Conservation (phyloP, 2,797 vertebrate genomes). For the Gymnothorax reevesii region DNA sequence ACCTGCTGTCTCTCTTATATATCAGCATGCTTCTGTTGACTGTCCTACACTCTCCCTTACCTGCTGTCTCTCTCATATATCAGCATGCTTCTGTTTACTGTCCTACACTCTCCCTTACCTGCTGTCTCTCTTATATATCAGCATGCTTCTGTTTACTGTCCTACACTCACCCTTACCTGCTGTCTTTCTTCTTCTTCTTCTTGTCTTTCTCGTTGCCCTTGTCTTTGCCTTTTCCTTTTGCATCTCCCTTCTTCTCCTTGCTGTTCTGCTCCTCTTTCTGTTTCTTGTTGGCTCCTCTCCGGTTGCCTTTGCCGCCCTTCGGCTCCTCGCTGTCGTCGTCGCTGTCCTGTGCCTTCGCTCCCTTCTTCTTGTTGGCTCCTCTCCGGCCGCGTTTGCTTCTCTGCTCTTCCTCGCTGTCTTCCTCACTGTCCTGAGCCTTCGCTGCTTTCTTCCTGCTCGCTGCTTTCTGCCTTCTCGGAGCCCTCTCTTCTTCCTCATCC, state of each 20-base stretch:
- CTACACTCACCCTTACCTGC: slow-evolving; percentile 42
- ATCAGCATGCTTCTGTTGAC: too few species aligned
- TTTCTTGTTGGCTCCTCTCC: slow-evolving; percentile 55
- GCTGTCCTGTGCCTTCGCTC: slow-evolving; percentile 59
- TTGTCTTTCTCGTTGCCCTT: slow-evolving; percentile 42
- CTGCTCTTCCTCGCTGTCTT: slow-evolving; percentile 58
- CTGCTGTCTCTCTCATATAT: too few species aligned
- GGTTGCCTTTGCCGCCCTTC: slow-evolving; percentile 56
- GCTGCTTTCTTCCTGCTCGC: slow-evolving; percentile 48
- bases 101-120: too few species aligned
- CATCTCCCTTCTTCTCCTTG: slow-evolving; percentile 67
- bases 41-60: too few species aligned
- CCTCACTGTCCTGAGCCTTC: slow-evolving; percentile 59
- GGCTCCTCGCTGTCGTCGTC: slow-evolving; percentile 56
- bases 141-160: not conserved
- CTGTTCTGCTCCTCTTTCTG: slow-evolving; percentile 59
- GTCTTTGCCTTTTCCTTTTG: slow-evolving; percentile 57
- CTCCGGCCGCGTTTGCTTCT: slow-evolving; percentile 37
- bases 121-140: too few species aligned
- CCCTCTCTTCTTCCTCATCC: slow-evolving; percentile 50
- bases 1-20: too few species aligned
- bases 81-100: too few species aligned
- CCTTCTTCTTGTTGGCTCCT: slow-evolving; percentile 56
- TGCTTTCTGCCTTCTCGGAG: slow-evolving; percentile 44
- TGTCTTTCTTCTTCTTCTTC: slow-evolving; percentile 50